Base-by-base conservation (phyloP, 2,888 invertebrate genomes). In the Macaria liturata region DNA sequence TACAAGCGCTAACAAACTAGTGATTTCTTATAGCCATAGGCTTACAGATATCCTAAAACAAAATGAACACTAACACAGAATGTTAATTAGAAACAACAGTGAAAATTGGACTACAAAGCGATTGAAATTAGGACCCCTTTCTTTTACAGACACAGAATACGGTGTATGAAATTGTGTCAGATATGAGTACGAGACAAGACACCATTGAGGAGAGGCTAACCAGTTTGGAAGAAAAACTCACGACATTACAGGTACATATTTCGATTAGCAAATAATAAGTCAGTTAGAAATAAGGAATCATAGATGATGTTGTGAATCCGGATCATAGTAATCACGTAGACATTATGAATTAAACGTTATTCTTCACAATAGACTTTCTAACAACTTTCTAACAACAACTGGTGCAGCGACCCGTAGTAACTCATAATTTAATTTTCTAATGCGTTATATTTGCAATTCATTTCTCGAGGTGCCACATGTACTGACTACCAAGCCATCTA, bases 131-230 rank as follows among this genome's bases (percentile, higher is more conserved):
- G 92, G 91, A 92, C 84, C 92, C 92, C 83, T 91, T 91, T 80
- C 81, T 93, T 75, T 93, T 93, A 69, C 94, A 99, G 99, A 99
- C 98, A 68, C 98, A 99, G 93, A 98, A 98, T 81, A 98, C 98
- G 54, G 98, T 99, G 71, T 99, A 99, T 87, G 99, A 99, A 92
- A 96, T 99, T 76, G 98, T 99, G 67, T 97, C 98, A 57, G 99
- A 99, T 78, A 97, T 99, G 96, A 98, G 98, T 81, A 95, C 96
- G 62, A 95, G 98, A 54, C 98, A 99, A 88, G 97, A 98, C 83
- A 95, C 95, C 52, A 94, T 99, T 71, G 99, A 99, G 87, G 98
- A 98, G 88, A 95, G 98, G 78, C 94, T 99, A 76, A 95, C 96
- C 70, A 95, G 96, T 77, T 94, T 99, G 84, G 99, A 99, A 92